Evolutionary conservation across 1,140 invertebrate species (phyloP), one percentile per base, ranked within the genome.

Genomic region (Drosophila kanapiae): DNA sequence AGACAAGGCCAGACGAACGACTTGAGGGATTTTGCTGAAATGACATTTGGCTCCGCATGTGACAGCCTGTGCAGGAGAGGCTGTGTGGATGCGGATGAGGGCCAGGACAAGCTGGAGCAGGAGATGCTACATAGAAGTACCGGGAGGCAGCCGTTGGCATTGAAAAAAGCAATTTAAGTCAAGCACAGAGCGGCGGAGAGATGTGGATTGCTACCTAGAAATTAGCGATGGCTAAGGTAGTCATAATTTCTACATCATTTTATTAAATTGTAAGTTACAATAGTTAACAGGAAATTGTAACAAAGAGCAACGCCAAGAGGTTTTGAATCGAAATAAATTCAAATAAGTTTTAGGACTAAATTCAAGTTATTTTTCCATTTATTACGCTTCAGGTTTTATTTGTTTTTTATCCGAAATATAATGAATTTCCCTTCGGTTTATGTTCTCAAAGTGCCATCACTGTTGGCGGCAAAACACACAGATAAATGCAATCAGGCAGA

Each of bases 21-120:
- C 90, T 91, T 91, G 79, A 90, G 90, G 90, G 90, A 91, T 77
- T 91, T 91, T 83, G 80, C 84, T 86, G 82, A 91, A 91, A 91
- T 91, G 90, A 91, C 90, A 90, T 91, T 86, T 91, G 90, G 85
- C 90, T 91, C 90, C 75, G 84, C 77, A 91, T 87, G 87, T 87
- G 82, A 91, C 84, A 87, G 85, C 56, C 76, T 79, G 68, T 67
- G 42, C 67, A 68, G 35, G 48, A 71, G 27, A 45, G 33, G 38
- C 14, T 8, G 51, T 8, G 51, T 37, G 35, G 33, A 49, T 6
- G 37, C 31, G 16, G 57, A 48, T 35, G 18, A 31, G 35, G 77
- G 45, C 59, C 58, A 61, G 47, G 37, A 59, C 35, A 23, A 23
- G 23, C 23, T 2, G 23, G 43, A 35, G n/a, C 61, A 56, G 43